Evolutionary conservation across 2,113 vertebrate genomes (phyloP).

Genomic region (Semnopithecus entellus): DNA sequence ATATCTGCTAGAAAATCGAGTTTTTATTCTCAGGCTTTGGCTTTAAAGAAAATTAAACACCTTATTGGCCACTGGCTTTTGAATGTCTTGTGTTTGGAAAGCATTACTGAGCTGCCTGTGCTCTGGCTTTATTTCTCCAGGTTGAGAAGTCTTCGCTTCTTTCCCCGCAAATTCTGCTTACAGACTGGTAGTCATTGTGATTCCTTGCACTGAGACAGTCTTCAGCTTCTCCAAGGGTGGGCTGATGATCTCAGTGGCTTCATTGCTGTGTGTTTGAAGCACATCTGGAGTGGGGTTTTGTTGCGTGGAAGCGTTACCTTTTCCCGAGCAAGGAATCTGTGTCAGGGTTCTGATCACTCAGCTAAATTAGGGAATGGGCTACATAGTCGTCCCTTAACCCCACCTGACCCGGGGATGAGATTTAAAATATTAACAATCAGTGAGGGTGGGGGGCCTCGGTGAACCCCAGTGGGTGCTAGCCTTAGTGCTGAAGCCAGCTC

Average conservation of each 20-base stretch:
- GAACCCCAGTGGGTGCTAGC: neutral
- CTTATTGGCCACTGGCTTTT: neutral
- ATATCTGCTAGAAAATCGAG: neutral
- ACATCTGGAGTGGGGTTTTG: neutral
- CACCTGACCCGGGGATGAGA: neutral
- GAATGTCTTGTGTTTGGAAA: neutral
- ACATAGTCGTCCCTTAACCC: too few relatives aligned
- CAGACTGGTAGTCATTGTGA: neutral
- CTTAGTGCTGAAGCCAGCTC: neutral
- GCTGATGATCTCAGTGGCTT: neutral
- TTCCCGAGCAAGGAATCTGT: neutral
- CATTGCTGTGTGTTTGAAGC: neutral
- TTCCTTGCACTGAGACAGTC: neutral
- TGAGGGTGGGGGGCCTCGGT: fast-evolving
- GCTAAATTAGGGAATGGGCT: neutral
- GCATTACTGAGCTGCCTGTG: neutral
- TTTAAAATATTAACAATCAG: neutral
- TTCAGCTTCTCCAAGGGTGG: neutral
- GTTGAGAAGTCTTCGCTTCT: neutral
- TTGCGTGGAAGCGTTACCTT: neutral
- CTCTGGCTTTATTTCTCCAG: neutral
- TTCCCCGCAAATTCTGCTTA: neutral
- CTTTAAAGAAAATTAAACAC: neutral
- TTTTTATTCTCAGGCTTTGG: neutral
- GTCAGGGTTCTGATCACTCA: neutral